Base-by-base conservation (phyloP, 2,797 vertebrate genomes). In the Myoxocephalus aenaeus region DNA sequence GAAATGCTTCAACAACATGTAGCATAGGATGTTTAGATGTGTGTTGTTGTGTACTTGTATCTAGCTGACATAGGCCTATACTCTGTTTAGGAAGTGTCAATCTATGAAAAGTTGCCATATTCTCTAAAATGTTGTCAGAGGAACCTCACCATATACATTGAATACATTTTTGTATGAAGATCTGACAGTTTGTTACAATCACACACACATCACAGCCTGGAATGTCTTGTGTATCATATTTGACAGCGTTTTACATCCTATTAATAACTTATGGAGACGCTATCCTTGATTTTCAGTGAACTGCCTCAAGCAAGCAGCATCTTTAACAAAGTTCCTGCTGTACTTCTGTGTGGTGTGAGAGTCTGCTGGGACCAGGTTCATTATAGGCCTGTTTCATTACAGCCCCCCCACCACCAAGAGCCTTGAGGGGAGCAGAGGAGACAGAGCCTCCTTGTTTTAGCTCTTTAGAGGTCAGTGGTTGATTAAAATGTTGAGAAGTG, bases 401-500 rank as follows among this genome's bases (percentile, higher is more conserved):
- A 81, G 74, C 75, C 10, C 80, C 82, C 59, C 73, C 71, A 40
- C 38, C 38, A 78, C 69, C 18, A 78, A 68, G 81, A 74, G 80
- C 85, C 73, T 42, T 36, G 59, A 73, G 73, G 29, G 64, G 59
- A 58, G 75, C 48, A 0, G 68, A 67, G 71, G 71, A 69, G 75
- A 59, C 77, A 84, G 65, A 82, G 65, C 67, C 64, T 78, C 78
- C 87, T 88, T 91, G 88, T 92, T 93, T 92, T 80, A 88, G 86
- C 85, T 83, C 81, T 75, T 85, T 63, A 74, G 86, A 92, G 92
- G 92, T 93, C 93, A 87, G 88, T 68, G 80, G 81, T 89, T 92
- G 90, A 93, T 94, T 92, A 92, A 91, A 92, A 88, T 75, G 81
- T 92, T 86, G 82, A 92, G 88, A 85, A 87, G 77, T 81, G 80